phyloP scores from a whole-genome alignment of 1,140 invertebrate genomes.

The Aphaenogaster ashmeadi region DNA sequence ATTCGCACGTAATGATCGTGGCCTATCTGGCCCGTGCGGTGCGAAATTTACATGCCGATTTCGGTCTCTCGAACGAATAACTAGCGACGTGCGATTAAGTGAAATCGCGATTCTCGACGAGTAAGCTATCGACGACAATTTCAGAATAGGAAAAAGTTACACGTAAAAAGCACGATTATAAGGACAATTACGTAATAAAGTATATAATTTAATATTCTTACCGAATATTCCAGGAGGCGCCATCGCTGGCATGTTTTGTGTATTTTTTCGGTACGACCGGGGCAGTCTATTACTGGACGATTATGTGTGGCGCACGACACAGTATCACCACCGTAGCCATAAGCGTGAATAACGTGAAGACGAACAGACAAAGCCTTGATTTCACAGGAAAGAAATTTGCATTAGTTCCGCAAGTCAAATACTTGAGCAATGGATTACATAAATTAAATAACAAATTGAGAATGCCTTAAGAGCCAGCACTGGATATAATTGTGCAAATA shows the following conservation, averaged over 20 bases:
- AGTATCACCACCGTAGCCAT: conserved; percentile 98
- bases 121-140: background rate
- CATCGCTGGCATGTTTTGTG: conserved; percentile 75
- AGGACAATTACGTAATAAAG: background rate
- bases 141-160: background rate
- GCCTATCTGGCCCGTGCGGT: background rate
- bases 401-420: conserved; percentile 32
- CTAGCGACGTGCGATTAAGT: background rate
- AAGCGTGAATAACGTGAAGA: conserved; percentile 98
- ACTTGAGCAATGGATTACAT: background rate
- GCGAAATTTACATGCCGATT: conserved; percentile 38
- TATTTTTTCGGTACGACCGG: conserved; percentile 79
- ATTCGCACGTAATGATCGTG: conserved; percentile 18
- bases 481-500: no score
- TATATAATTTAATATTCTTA: conserved; percentile 49
- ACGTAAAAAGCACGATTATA: background rate
- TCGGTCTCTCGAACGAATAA: background rate
- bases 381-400: conserved; percentile 35
- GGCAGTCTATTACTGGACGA: conserved; percentile 93
- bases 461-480: no score
- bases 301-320: conserved; percentile 97
- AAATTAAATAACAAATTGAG: background rate
- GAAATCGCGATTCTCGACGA: background rate
- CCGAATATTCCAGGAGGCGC: conserved; percentile 73
- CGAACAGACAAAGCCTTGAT: conserved; percentile 96